These are phyloP conservation scores for Andrena chrysosceles DNA, from an alignment of 2,888 invertebrate species.

Conservation along the genomic window DNA sequence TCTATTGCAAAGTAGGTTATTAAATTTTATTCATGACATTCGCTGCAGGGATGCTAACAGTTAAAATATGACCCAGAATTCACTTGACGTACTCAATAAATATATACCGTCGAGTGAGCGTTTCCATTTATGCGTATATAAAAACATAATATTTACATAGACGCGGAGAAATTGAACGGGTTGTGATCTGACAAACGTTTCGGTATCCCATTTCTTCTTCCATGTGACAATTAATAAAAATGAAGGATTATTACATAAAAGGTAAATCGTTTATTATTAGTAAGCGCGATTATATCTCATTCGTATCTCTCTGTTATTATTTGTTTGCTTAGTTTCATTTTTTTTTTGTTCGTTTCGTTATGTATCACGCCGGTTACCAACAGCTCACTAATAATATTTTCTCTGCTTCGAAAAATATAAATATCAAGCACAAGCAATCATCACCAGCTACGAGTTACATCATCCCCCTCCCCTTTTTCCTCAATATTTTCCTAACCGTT, in stretches of 20 bases:
- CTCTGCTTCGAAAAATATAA: constrained; percentile 80
- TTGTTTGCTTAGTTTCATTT: too few relatives aligned
- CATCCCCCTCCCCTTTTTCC: constrained; percentile 23
- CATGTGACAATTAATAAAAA: constrained; percentile 77
- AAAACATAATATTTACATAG: constrained; percentile 79
- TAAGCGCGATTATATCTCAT: constrained; percentile 80
- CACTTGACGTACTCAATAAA: constrained; percentile 82
- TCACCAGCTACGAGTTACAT: constrained; percentile 44
- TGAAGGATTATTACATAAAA: constrained; percentile 78
- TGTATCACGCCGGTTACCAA: constrained; percentile 60
- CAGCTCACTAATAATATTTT: constrained; percentile 74
- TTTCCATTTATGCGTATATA: constrained; percentile 74
- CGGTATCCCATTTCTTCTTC: constrained; percentile 34
- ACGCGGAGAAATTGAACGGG: constrained; percentile 75
- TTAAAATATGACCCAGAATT: constrained; percentile 82
- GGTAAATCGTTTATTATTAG: constrained; percentile 80
- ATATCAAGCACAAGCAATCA: constrained; percentile 82
- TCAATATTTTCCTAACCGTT: constrained; percentile 22
- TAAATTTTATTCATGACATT: constrained; percentile 82
- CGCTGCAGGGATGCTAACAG: constrained; percentile 81
- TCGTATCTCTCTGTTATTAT: constrained; percentile 50
- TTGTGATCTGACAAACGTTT: constrained; percentile 72
- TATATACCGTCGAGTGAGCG: constrained; percentile 78
- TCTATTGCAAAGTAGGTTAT: constrained; percentile 76
- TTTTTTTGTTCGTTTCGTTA: constrained; percentile 33